Percentiles rank a stretch among this genome's conserved stretches.
phyloP scores from a whole-genome alignment of 2,113 vertebrate genomes.

The Egretta garzetta region DNA sequence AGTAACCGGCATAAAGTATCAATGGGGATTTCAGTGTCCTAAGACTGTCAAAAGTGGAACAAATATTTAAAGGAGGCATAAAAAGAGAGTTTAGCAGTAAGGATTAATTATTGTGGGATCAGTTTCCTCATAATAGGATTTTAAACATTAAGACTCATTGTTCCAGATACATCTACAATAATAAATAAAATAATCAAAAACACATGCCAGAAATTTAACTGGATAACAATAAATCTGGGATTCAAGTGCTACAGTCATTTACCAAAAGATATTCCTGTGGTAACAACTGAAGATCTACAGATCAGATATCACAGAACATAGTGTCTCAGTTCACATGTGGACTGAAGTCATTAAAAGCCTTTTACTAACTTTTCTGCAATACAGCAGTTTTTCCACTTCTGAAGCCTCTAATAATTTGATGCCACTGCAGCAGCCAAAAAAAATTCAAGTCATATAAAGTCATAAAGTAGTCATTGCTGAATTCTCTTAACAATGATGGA shows the following conservation, averaged over 20 bases:
- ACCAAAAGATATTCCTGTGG: background rate
- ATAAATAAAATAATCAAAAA: background rate
- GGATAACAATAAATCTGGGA: background rate
- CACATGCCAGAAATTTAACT: background rate
- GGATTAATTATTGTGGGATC: background rate
- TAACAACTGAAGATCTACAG: background rate
- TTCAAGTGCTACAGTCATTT: background rate
- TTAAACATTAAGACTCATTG: slow-evolving; percentile 34
- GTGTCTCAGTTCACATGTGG: background rate
- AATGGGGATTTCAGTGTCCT: background rate
- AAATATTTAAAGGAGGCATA: background rate
- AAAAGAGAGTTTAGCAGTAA: background rate
- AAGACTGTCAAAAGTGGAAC: background rate
- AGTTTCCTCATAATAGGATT: slow-evolving; percentile 16
- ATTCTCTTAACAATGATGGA: background rate
- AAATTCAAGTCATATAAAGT: background rate
- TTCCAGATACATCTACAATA: background rate
- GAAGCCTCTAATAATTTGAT: background rate
- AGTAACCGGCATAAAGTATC: background rate
- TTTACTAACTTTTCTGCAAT: background rate
- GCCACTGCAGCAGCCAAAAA: background rate
- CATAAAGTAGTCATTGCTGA: background rate
- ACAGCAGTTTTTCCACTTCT: background rate
- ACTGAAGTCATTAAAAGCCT: background rate
- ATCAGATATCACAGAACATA: background rate